Evolutionary conservation across 23 tunicate genomes (phyloP).

Genomic region (Ciona savignyi): DNA sequence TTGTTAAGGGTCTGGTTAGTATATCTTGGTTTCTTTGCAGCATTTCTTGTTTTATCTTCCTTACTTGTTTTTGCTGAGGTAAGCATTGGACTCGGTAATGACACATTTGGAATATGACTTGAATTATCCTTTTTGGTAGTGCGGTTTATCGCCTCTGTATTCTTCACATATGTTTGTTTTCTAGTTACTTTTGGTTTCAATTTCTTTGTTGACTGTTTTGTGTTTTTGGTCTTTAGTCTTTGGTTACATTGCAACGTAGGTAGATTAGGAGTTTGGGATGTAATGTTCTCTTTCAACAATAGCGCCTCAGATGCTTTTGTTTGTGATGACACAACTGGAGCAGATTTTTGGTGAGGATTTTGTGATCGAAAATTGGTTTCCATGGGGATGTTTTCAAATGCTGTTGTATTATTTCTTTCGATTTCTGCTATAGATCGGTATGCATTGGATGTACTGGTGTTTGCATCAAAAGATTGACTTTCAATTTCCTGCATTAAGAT

Average conservation of each 20-base stretch:
- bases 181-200: not conserved
- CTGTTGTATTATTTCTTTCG: too few species aligned
- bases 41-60: not conserved
- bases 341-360: not conserved
- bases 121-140: too few species aligned
- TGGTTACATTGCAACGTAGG: not conserved
- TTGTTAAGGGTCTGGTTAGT: not conserved
- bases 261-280: too few species aligned
- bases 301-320: not conserved
- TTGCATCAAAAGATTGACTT: not conserved
- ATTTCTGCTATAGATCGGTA: too few species aligned
- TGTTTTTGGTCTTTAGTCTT: not conserved
- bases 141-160: too few species aligned
- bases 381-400: too few species aligned
- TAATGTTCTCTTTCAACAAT: too few species aligned
- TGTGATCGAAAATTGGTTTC: not conserved
- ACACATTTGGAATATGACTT: not conserved
- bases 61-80: not conserved
- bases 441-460: not conserved
- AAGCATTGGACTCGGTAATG: not conserved
- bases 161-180: not conserved
- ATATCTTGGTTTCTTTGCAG: not conserved
- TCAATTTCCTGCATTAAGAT: constrained; percentile 1
- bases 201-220: not conserved
- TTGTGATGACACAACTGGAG: not conserved